Evolutionary conservation across 2,797 vertebrate genomes (phyloP).

Genomic region (Psittacula derbiana): DNA sequence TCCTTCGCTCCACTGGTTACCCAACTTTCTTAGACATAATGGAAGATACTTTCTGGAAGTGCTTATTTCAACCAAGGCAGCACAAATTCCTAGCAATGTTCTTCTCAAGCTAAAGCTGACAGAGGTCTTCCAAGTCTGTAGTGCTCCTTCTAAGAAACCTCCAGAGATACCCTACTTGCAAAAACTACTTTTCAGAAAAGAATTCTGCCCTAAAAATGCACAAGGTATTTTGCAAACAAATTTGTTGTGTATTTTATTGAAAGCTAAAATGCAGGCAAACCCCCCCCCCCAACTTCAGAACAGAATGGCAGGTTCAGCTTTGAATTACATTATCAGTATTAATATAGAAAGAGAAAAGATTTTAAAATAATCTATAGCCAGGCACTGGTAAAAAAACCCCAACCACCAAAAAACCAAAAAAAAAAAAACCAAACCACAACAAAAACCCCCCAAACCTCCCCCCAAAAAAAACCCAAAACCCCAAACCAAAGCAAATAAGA

Average conservation of each 20-base stretch:
- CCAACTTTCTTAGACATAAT: background rate
- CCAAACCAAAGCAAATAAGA: background rate
- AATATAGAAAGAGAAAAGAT: background rate
- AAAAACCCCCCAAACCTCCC: background rate
- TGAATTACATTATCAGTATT: background rate
- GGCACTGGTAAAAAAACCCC: background rate
- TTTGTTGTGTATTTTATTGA: background rate
- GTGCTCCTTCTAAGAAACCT: background rate
- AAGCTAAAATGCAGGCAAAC: background rate
- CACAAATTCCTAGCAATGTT: background rate
- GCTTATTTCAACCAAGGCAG: background rate
- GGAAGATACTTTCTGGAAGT: background rate
- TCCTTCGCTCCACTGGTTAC: background rate
- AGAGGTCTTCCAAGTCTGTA: background rate
- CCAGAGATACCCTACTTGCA: background rate
- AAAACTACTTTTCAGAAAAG: background rate
- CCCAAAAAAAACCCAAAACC: background rate
- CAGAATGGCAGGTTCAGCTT: background rate
- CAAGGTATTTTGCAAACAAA: background rate
- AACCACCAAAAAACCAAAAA: background rate
- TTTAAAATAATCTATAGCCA: background rate
- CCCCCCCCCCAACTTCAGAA: background rate
- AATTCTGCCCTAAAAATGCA: background rate
- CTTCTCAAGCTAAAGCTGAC: background rate
- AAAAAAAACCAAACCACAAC: background rate